Base-by-base conservation (phyloP, 2,113 vertebrate species). In the Cryptoleucopteryx plumbea region DNA sequence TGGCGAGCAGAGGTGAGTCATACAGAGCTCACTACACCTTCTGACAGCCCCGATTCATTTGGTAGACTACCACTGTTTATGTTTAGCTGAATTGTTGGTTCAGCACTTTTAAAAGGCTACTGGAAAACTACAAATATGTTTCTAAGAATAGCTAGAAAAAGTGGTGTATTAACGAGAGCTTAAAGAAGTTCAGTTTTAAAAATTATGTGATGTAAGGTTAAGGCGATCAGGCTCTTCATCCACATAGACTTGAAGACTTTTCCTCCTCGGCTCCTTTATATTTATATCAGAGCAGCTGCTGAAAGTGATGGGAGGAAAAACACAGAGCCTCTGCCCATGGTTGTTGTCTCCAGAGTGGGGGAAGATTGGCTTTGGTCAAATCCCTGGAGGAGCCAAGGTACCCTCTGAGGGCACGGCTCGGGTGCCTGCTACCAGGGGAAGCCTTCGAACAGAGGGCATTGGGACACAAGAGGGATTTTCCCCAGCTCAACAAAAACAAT, bases 321-420 rank as follows among this genome's bases (percentile, higher is more conserved):
- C 3, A 26, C 1, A 0, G 31, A 43, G 6, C 16, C 26, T 29
- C 32, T 86, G 32, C 38, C 45, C 21, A 3, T 5, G 3, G 25
- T 4, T 83, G 10, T 63, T 31, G 45, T 72, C 58, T 61, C 36
- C 20, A 72, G 66, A 63, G 22, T 12, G 5, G 3, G 5, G 13
- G 7, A 58, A 82, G 11, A 59, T 0, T 50, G 5, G 32, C 52
- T 55, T 89, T 42, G 13, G 11, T 70, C 23, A 81, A 43, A 90
- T 75, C 18, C 25, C 52, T 52, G 58, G 20, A 85, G 66, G 14
- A 78, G 6, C 16, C 36, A 82, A 11, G 3, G 47, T 55, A 63
- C 7, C 20, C 22, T 63, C 27, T 13, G 52, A 85, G 18, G 23
- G 45, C 3, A 18, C 6, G 0, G 29, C 42, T 63, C 1, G 1